Conservation (phyloP, 2,113 vertebrate species). For the Cyanoramphus novaezelandiae region DNA sequence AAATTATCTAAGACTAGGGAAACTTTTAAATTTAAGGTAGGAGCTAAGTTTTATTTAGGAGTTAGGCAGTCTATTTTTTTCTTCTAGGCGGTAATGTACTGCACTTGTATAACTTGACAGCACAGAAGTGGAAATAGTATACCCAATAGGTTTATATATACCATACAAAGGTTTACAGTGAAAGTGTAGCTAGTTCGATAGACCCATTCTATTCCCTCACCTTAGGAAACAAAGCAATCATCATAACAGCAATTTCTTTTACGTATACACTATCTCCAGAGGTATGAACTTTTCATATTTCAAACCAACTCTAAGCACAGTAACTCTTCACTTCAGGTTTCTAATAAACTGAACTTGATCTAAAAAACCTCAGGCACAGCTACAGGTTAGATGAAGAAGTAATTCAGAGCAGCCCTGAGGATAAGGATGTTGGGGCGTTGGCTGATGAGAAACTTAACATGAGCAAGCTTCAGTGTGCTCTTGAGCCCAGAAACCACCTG, state of each 20-base stretch:
- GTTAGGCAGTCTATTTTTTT: background rate
- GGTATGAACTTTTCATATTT: background rate
- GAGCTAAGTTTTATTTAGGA: background rate
- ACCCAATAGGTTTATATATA: background rate
- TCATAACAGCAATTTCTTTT: background rate
- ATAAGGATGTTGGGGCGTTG: background rate
- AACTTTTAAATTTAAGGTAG: background rate
- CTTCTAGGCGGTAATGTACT: background rate
- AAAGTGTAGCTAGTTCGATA: background rate
- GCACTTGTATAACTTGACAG: rapidly evolving
- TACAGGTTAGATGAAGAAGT: background rate
- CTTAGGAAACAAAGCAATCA: rapidly evolving
- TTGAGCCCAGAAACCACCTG: background rate
- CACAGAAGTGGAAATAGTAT: background rate
- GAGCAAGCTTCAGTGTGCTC: background rate
- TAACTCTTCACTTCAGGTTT: background rate
- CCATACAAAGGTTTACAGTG: background rate
- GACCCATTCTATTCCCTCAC: too few species aligned
- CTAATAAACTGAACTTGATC: background rate
- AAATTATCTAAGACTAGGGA: background rate
- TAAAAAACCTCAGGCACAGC: background rate
- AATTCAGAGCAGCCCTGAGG: background rate
- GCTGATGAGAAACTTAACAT: background rate
- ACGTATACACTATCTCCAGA: background rate
- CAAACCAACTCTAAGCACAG: background rate